A percentile compares a stretch with the other conserved stretches of the same genome.
Evolutionary conservation across 35 echinoderm and acorn worm species (phyloP).

Genomic region (Lytechinus pictus): DNA sequence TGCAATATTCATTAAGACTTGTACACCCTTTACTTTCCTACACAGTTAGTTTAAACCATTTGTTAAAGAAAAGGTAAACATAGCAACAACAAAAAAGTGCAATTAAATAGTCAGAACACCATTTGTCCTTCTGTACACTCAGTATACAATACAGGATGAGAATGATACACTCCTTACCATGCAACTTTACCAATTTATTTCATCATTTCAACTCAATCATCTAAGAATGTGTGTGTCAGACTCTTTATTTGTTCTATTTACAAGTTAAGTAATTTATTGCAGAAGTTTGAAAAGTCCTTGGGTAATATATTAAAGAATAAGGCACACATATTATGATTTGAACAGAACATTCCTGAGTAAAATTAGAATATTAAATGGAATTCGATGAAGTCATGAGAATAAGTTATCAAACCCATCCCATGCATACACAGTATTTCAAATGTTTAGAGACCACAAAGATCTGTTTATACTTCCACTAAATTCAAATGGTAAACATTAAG

Average conservation of each 20-base stretch:
- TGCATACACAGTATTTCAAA: no score
- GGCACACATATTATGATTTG: not conserved
- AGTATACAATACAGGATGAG: no score
- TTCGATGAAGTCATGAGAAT: not conserved
- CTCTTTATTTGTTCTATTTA: not conserved
- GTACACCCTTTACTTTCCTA: not conserved
- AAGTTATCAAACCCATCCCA: not conserved
- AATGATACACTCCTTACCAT: no score
- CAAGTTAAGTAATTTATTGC: not conserved
- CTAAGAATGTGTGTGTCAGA: not conserved
- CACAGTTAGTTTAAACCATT: not conserved
- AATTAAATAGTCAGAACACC: no score
- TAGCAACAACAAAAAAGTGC: no score
- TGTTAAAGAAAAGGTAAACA: not conserved
- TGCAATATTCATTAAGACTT: not conserved
- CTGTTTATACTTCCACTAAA: no score
- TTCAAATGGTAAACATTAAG: no score
- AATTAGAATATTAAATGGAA: not conserved
- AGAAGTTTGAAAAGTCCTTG: not conserved
- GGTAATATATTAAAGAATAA: not conserved
- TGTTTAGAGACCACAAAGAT: no score
- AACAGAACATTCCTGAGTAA: not conserved
- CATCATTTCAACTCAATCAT: no score
- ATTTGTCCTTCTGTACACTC: no score
- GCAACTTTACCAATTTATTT: no score